phyloP scores from a whole-genome alignment of 2,113 vertebrate genomes.

The Cepphus grylle region DNA sequence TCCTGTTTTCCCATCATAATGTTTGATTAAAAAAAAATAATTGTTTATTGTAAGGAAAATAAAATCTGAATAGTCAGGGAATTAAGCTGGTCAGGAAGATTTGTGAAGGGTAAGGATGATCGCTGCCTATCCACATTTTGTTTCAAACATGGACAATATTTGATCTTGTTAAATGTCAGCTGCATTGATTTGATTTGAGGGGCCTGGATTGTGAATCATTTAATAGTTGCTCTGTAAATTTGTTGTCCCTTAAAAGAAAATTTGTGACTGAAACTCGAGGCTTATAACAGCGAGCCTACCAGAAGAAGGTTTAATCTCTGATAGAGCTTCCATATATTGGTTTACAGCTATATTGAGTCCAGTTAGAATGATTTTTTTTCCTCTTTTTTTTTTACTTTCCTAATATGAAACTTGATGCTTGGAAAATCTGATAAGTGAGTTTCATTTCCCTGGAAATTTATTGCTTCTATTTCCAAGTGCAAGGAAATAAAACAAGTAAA shows the following conservation, averaged over 20 bases:
- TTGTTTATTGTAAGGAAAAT: neutral
- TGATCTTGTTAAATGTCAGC: conserved; percentile 40
- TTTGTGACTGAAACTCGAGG: conserved; percentile 23
- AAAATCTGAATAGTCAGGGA: neutral
- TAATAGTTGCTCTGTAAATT: conserved; percentile 48
- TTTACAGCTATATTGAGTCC: conserved; percentile 69
- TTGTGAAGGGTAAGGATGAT: neutral
- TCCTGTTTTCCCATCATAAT: neutral
- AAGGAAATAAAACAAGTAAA: conserved; percentile 73
- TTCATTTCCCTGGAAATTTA: conserved; percentile 84
- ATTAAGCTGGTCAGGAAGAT: neutral
- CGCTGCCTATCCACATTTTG: neutral
- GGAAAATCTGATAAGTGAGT: conserved; percentile 81
- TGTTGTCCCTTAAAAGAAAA: conserved; percentile 45
- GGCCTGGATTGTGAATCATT: conserved; percentile 34
- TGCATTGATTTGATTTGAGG: conserved; percentile 35
- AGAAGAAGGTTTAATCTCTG: conserved; percentile 62
- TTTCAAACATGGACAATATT: neutral
- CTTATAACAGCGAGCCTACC: neutral
- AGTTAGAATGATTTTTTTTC: conserved; percentile 58
- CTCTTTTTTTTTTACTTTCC: conserved; percentile 23
- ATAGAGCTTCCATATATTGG: conserved; percentile 67
- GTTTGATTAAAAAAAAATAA: neutral
- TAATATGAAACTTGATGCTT: conserved; percentile 80
- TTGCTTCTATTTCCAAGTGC: conserved; percentile 76